Evolutionary conservation across 2,113 vertebrate species (phyloP).

Genomic region (Lepus americanus): DNA sequence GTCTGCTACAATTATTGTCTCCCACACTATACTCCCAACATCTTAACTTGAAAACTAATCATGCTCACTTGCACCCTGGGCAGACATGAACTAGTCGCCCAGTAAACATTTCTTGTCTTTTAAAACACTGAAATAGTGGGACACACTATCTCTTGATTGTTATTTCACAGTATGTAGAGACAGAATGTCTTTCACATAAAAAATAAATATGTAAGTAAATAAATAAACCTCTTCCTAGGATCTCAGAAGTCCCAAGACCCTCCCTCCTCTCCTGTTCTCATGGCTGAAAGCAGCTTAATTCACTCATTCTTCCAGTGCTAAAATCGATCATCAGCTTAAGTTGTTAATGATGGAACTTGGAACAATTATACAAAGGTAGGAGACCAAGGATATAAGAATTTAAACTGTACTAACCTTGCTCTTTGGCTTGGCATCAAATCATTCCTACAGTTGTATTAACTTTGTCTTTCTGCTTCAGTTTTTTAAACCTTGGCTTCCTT

Average conservation of each 20-base stretch:
- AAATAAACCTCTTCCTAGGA: background rate
- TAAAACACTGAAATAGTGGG: background rate
- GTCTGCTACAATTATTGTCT: background rate
- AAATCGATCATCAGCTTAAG: background rate
- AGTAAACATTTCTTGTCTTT: background rate
- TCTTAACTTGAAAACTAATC: background rate
- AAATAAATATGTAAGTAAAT: too few species aligned
- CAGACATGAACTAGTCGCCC: background rate
- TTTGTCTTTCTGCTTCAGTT: background rate
- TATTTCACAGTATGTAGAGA: background rate
- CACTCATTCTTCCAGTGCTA: background rate
- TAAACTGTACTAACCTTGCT: background rate
- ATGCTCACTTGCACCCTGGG: background rate
- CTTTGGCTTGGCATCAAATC: background rate
- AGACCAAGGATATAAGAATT: background rate
- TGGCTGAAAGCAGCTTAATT: background rate
- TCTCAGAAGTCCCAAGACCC: background rate
- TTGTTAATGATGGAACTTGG: background rate
- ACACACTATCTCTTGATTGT: background rate
- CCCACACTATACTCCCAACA: background rate
- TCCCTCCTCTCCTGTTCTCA: background rate
- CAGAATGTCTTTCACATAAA: background rate
- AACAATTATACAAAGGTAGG: background rate
- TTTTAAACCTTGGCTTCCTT: conserved; percentile 32
- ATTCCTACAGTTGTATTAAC: background rate